Percentiles rank a stretch among this genome's conserved stretches.
phyloP scores from a whole-genome alignment of 2,888 invertebrate genomes.

The Choristoneura rosaceana region DNA sequence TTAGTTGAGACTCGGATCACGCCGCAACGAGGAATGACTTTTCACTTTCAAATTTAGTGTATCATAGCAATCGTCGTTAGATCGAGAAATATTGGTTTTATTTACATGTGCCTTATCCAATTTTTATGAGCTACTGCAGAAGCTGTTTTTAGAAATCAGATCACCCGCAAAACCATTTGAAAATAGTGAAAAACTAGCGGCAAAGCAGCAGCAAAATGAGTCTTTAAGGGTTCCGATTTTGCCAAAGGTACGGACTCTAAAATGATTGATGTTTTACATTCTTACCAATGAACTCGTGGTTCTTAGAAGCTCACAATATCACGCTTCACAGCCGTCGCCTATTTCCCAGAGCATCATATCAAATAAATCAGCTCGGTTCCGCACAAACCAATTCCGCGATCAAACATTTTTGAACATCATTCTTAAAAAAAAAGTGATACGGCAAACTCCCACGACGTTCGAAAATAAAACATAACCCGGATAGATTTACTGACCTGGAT shows the following conservation, averaged over 20 bases:
- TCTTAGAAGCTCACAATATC: slow-evolving; percentile 1
- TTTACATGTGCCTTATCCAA: slow-evolving; percentile 10
- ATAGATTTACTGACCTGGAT: slow-evolving; percentile 48
- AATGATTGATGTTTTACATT: neutral
- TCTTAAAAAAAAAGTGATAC: slow-evolving; percentile 22
- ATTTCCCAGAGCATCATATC: slow-evolving; percentile 21
- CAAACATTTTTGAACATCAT: slow-evolving; percentile 30
- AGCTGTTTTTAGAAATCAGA: too few species aligned
- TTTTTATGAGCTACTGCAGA: neutral
- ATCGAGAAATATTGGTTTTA: slow-evolving; percentile 21
- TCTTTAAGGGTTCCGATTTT: too few species aligned
- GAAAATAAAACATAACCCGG: slow-evolving; percentile 41
- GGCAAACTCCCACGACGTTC: slow-evolving; percentile 23
- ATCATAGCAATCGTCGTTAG: slow-evolving; percentile 30
- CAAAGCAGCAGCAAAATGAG: too few species aligned
- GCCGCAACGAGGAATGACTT: slow-evolving; percentile 48
- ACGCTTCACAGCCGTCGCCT: neutral
- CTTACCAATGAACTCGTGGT: neutral
- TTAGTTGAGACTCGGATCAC: slow-evolving; percentile 61
- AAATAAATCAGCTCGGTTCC: slow-evolving; percentile 23
- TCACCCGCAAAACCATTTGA: too few species aligned
- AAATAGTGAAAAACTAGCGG: too few species aligned
- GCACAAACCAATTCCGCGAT: slow-evolving; percentile 19
- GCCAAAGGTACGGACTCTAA: too few species aligned
- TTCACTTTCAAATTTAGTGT: slow-evolving; percentile 44